Evolutionary conservation across 1,140 invertebrate species (phyloP), one percentile per base, ranked within the genome.

Genomic region (Euschistus heros): DNA sequence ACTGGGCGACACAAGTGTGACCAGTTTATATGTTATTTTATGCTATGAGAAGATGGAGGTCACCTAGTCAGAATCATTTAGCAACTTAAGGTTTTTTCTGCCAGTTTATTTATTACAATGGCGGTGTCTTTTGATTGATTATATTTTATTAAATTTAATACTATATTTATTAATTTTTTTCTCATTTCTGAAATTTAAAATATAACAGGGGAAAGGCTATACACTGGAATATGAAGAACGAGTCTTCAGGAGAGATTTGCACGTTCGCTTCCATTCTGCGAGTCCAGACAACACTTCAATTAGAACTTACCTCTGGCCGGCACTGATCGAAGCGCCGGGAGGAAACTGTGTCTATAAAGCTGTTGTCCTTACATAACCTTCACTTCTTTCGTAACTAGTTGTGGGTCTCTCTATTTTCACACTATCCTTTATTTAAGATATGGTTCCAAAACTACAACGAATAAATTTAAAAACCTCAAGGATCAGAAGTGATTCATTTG

Each of bases 271-370:
- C 72, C 84, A 86, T 67, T 76, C 80, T 0, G 86, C 86, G 0
- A 78, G 85, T 70, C 74, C 76, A 2, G 76, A 80, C 6, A 80
- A 77, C 2, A 77, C 78, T 54, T 75, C 74, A 60, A 84, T 89
- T 63, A 79, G 80, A 66, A 81, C 80, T 17, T 86, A 86, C 67
- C 70, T 88, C n/a, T 89, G 87, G 87, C 87, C 87, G 2, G 81
- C 83, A 4, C 74, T 89, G 6, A 71, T 84, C 14, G 82, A 86
- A 73, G 80, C 80, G 17, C 75, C 77, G 22, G 78, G 79, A 62
- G 84, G 85, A 18, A 74, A 77, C n/a, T 87, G 84, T 75, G 79
- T 88, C 27, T 81, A 85, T 70, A 85, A 85, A 75, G 86, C 83
- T 0, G 80, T 88, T 63, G 86, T 89, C 13, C 75, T 87, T 55